Conservation (phyloP, 2,888 invertebrate genomes). For the Formica aserva region DNA sequence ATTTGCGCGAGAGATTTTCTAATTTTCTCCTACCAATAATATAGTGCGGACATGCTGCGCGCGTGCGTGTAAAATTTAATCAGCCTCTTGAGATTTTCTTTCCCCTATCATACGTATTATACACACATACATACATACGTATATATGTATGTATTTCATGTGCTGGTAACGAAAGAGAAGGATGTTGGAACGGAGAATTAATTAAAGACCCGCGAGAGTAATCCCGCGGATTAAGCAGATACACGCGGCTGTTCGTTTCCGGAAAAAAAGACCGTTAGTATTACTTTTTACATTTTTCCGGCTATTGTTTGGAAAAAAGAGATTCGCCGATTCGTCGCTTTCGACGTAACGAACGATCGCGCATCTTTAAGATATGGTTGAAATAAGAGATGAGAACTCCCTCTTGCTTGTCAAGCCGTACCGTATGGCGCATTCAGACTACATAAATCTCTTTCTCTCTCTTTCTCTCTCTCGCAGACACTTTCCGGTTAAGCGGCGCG, state of each 20-base stretch:
- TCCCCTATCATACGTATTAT: not conserved
- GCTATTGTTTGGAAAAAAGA: too few species aligned
- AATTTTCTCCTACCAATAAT: not conserved
- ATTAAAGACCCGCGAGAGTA: constrained; percentile 40
- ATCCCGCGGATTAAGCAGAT: constrained; percentile 39
- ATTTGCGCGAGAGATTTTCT: not conserved
- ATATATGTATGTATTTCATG: not conserved
- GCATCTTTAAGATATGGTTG: not conserved
- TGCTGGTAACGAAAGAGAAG: constrained; percentile 3
- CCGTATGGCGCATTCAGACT: constrained; percentile 32
- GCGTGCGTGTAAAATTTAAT: constrained; percentile 34
- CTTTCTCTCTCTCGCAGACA: constrained; percentile 33
- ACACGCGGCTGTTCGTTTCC: constrained; percentile 11
- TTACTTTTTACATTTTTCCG: constrained; percentile 6
- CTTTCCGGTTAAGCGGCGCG: constrained; percentile 4
- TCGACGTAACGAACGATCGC: not conserved
- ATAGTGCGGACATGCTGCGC: not conserved
- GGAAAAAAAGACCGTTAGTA: not conserved
- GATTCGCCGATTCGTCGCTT: not conserved
- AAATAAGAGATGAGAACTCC: constrained; percentile 7
- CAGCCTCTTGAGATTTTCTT: constrained; percentile 30
- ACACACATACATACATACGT: too few species aligned
- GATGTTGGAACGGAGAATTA: constrained; percentile 42
- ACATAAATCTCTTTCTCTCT: constrained; percentile 53
- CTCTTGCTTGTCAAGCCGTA: constrained; percentile 5